A percentile compares a stretch with the other conserved stretches of the same genome.
Evolutionary conservation across 2,113 vertebrate genomes (phyloP).

Genomic region (Misgurnus mizolepis): DNA sequence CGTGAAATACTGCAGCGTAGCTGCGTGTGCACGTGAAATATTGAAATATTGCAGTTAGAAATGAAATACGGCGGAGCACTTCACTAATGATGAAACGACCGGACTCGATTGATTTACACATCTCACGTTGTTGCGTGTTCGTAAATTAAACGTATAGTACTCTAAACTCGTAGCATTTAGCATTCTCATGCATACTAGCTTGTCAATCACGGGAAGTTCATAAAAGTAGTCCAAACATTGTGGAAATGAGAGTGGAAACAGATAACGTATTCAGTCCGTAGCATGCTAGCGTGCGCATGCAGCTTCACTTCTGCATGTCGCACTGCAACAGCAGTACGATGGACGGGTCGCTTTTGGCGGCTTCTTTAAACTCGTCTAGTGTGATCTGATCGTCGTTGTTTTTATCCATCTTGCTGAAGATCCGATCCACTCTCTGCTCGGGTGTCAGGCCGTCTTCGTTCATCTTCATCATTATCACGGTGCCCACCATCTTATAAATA

Average conservation of each 20-base stretch:
- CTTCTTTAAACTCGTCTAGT: slow-evolving; percentile 99
- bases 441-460: slow-evolving; percentile 99
- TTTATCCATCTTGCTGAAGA: slow-evolving; percentile 99
- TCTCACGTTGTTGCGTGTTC: slow-evolving; percentile 83
- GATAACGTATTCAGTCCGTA: slow-evolving; percentile 90
- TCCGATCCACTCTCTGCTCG: slow-evolving; percentile 97
- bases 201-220: slow-evolving; percentile 99
- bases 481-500: slow-evolving; percentile 99
- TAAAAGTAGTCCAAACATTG: slow-evolving; percentile 98
- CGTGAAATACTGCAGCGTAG: slow-evolving; percentile 86
- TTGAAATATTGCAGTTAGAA: slow-evolving; percentile 80
- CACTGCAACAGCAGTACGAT: slow-evolving; percentile 99
- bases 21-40: slow-evolving; percentile 83
- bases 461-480: slow-evolving; percentile 99
- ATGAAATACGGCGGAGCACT: slow-evolving; percentile 84
- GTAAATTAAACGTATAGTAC: slow-evolving; percentile 71
- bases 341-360: slow-evolving; percentile 98
- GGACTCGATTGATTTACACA: slow-evolving; percentile 86
- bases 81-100: slow-evolving; percentile 80
- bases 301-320: slow-evolving; percentile 99
- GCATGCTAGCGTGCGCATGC: slow-evolving; percentile 65
- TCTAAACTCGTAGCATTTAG: slow-evolving; percentile 95
- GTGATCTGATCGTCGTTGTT: slow-evolving; percentile 99
- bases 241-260: slow-evolving; percentile 92
- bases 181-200: slow-evolving; percentile 99